Evolutionary conservation across 2,113 vertebrate genomes (phyloP).

Genomic region (Campylorhamphus procurvoides): DNA sequence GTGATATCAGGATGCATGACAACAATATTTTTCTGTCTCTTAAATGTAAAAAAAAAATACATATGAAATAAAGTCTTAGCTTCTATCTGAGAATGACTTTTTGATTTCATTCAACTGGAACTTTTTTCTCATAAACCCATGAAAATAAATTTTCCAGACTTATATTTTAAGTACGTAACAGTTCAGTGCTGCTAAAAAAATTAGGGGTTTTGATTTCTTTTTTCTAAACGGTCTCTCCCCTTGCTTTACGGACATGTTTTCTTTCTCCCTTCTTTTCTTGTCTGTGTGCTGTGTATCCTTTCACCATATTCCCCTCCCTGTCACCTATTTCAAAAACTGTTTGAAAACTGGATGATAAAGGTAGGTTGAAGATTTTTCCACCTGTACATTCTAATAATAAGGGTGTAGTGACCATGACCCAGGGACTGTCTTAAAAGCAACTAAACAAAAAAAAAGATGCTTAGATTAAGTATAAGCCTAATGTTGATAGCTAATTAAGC

Average conservation of each 20-base stretch:
- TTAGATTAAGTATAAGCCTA: background rate
- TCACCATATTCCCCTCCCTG: accelerated
- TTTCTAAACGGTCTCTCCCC: background rate
- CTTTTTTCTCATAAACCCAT: background rate
- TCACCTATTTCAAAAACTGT: background rate
- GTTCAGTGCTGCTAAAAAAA: background rate
- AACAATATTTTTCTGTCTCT: background rate
- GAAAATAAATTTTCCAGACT: background rate
- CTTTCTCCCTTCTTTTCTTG: background rate
- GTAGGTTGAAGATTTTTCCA: background rate
- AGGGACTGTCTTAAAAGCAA: background rate
- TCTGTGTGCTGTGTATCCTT: background rate
- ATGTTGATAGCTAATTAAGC: background rate
- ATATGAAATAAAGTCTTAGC: background rate
- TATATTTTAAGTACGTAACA: background rate
- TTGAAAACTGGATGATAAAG: background rate
- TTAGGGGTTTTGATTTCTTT: background rate
- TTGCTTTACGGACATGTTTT: background rate
- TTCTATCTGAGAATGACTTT: background rate
- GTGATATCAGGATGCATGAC: background rate
- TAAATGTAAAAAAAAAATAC: background rate
- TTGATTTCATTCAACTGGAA: background rate
- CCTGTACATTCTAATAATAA: background rate
- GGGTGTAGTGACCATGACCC: background rate
- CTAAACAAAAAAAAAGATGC: background rate